Evolutionary conservation across 2,888 invertebrate genomes (phyloP).

Genomic region (Mesoligia furuncula): DNA sequence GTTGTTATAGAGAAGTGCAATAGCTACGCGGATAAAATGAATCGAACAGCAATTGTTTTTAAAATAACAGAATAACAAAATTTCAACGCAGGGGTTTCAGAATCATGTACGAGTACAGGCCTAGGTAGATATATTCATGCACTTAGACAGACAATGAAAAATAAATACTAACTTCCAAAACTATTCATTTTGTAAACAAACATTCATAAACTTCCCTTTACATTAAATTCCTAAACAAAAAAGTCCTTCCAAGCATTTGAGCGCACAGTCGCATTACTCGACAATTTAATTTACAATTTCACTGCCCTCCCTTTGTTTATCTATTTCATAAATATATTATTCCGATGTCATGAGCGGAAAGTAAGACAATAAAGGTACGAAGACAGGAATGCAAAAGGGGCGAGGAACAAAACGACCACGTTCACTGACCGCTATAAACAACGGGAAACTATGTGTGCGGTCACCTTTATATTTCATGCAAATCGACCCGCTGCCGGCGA

Average conservation of each 20-base stretch:
- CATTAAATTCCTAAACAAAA: conserved; percentile 52
- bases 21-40: too few species aligned
- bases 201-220: conserved; percentile 36
- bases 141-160: background rate
- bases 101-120: too few species aligned
- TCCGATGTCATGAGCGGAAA: conserved; percentile 85
- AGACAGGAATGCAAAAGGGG: conserved; percentile 87
- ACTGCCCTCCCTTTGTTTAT: conserved; percentile 72
- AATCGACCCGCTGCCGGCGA: conserved; percentile 77
- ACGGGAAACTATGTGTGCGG: conserved; percentile 87
- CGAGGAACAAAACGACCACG: conserved; percentile 79
- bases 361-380: conserved; percentile 89
- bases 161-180: conserved; percentile 10
- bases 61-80: too few species aligned
- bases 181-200: conserved; percentile 24
- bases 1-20: too few species aligned
- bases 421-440: conserved; percentile 89
- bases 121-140: background rate
- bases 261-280: conserved; percentile 57
- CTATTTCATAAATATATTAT: conserved; percentile 83
- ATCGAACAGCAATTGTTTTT: too few species aligned
- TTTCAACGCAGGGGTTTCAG: too few species aligned
- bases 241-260: conserved; percentile 47
- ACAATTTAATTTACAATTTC: conserved; percentile 62
- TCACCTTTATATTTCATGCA: conserved; percentile 90